Evolutionary conservation across 2,888 invertebrate species (phyloP).

Genomic region (Eupithecia tripunctaria): DNA sequence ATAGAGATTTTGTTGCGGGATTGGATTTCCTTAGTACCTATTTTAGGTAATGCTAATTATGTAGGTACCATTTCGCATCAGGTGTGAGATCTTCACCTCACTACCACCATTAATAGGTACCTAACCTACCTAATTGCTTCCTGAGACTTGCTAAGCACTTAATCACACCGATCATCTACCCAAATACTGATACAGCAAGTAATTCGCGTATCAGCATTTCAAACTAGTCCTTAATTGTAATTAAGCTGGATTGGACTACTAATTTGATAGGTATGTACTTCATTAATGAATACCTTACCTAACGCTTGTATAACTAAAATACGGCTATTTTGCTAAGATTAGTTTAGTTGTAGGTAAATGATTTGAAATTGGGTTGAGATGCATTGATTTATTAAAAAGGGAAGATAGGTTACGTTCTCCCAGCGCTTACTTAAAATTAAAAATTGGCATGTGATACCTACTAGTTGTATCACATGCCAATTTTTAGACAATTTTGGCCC

Average conservation of each 20-base stretch:
- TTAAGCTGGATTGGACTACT: slow-evolving; percentile 21
- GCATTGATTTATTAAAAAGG: too few relatives aligned
- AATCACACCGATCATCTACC: slow-evolving; percentile 1
- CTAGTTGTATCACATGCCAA: too few relatives aligned
- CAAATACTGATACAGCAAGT: slow-evolving; percentile 17
- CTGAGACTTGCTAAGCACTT: background rate
- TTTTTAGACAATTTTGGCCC: too few relatives aligned
- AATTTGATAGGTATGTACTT: slow-evolving; percentile 27
- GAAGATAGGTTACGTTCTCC: too few relatives aligned
- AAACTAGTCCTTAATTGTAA: slow-evolving; percentile 19
- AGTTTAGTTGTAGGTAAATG: slow-evolving; percentile 18
- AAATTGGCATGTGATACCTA: too few relatives aligned
- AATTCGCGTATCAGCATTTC: slow-evolving; percentile 20
- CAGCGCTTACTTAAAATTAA: too few relatives aligned
- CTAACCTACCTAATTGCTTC: background rate
- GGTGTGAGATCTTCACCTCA: too few relatives aligned
- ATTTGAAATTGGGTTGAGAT: background rate
- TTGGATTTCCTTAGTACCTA: too few relatives aligned
- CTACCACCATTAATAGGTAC: too few relatives aligned
- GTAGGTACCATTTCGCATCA: too few relatives aligned
- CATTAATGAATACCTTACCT: slow-evolving; percentile 20
- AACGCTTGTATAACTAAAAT: background rate
- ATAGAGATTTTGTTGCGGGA: too few relatives aligned
- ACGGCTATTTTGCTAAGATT: slow-evolving; percentile 1
- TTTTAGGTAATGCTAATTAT: too few relatives aligned